Conservation (phyloP, 2,888 invertebrate genomes). For the Epistrophe eligans region DNA sequence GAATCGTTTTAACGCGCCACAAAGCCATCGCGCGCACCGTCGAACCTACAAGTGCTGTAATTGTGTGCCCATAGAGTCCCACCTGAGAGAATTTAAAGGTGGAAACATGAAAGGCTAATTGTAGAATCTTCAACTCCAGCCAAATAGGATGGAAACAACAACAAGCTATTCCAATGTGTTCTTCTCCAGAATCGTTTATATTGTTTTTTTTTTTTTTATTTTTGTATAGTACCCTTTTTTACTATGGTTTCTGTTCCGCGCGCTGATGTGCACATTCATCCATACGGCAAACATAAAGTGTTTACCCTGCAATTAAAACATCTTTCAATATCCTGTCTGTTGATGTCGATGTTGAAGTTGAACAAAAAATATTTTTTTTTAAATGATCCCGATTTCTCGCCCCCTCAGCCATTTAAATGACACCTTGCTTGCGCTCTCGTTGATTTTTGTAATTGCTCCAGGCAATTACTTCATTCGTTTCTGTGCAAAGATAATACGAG, state of each 20-base stretch:
- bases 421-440: slow-evolving; percentile 61
- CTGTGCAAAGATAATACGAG: slow-evolving; percentile 17
- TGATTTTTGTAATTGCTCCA: slow-evolving; percentile 75
- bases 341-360: slow-evolving; percentile 69
- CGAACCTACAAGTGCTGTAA: slow-evolving; percentile 10
- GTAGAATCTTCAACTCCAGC: slow-evolving; percentile 59
- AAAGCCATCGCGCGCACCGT: slow-evolving; percentile 48
- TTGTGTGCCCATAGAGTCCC: slow-evolving; percentile 21
- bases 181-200: slow-evolving; percentile 53
- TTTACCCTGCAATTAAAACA: slow-evolving; percentile 76
- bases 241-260: slow-evolving; percentile 5
- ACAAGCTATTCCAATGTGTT: slow-evolving; percentile 67
- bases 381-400: slow-evolving; percentile 60
- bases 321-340: slow-evolving; percentile 76
- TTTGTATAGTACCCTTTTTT: slow-evolving; percentile 18
- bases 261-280: slow-evolving; percentile 62
- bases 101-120: slow-evolving; percentile 65
- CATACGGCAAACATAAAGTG: slow-evolving; percentile 70
- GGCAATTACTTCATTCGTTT: slow-evolving; percentile 67
- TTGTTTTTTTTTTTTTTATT: slow-evolving; percentile 3
- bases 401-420: slow-evolving; percentile 58
- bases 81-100: slow-evolving; percentile 47
- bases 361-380: slow-evolving; percentile 51
- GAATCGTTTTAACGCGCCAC: slow-evolving; percentile 55
- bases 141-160: slow-evolving; percentile 20